These are phyloP conservation scores for Teleiodes luculella DNA, from an alignment of 2,888 invertebrate genomes.

Conservation along the genomic window DNA sequence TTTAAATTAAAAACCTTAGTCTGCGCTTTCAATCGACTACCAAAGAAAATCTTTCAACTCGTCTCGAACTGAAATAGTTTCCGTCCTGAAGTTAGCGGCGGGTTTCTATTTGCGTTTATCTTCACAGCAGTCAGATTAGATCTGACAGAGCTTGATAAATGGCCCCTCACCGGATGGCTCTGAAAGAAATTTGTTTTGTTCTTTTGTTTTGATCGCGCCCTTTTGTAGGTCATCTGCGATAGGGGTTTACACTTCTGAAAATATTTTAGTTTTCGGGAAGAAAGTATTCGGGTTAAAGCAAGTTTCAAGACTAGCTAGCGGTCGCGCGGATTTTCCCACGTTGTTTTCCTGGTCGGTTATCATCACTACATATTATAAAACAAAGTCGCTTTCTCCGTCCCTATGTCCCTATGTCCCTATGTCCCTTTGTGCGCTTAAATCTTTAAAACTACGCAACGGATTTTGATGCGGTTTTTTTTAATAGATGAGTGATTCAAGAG, in stretches of 20 bases:
- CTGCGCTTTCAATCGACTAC: constrained; percentile 13
- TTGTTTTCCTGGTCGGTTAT: too few species aligned
- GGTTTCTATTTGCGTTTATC: neutral
- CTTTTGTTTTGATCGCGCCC: neutral
- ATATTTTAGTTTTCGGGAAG: neutral
- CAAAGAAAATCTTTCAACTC: neutral
- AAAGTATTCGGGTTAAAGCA: too few species aligned
- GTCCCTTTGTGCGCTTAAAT: too few species aligned
- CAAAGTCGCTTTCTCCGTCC: too few species aligned
- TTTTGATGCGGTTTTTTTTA: too few species aligned
- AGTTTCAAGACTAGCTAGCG: too few species aligned
- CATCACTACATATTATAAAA: too few species aligned
- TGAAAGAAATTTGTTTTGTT: neutral
- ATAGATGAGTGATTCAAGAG: too few species aligned
- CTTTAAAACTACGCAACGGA: too few species aligned
- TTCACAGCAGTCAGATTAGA: neutral
- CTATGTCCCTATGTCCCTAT: too few species aligned
- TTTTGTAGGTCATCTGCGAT: neutral
- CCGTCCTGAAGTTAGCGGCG: neutral
- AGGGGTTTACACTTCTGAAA: neutral
- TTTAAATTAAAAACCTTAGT: constrained; percentile 16
- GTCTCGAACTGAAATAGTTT: neutral
- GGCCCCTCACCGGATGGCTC: neutral
- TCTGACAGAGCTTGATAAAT: constrained; percentile 6
- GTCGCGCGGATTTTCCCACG: too few species aligned